Conservation (phyloP, 2,113 vertebrate genomes). For the Lepisosteus osseus region DNA sequence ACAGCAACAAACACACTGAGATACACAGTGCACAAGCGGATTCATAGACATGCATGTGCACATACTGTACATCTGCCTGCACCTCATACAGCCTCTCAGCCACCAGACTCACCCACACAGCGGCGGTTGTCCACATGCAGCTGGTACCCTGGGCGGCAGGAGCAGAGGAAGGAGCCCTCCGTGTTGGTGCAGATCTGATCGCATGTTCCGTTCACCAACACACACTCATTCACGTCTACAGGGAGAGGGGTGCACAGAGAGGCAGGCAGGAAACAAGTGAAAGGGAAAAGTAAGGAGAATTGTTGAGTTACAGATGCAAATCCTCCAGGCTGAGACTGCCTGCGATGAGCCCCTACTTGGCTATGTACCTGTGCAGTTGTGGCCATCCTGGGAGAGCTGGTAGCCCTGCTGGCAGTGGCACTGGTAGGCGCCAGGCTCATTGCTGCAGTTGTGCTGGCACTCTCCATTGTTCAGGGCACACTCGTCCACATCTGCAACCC, state of each 20-base stretch:
- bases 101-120: constrained; percentile 63
- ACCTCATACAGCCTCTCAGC: not conserved
- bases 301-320: no score
- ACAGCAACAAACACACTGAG: constrained; percentile 7
- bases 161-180: constrained; percentile 61
- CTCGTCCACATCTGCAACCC: constrained; percentile 64
- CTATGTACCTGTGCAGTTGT: constrained; percentile 59
- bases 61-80: no score
- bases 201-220: constrained; percentile 45
- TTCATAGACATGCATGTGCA: no score
- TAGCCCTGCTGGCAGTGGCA: constrained; percentile 59
- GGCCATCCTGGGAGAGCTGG: constrained; percentile 46
- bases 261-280: constrained; percentile 19
- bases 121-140: constrained; percentile 64
- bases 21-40: not conserved
- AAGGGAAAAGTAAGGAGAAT: no score
- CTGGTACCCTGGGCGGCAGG: constrained; percentile 64
- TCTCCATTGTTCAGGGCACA: constrained; percentile 52
- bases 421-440: constrained; percentile 54
- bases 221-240: constrained; percentile 67
- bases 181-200: constrained; percentile 65
- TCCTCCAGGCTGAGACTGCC: not conserved
- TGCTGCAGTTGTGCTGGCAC: constrained; percentile 66
- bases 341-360: not conserved
- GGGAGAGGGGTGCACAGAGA: constrained; percentile 5